Percentiles rank a stretch among this genome's conserved stretches.
Conservation (phyloP, 2,888 invertebrate genomes). For the Deilephila elpenor region DNA sequence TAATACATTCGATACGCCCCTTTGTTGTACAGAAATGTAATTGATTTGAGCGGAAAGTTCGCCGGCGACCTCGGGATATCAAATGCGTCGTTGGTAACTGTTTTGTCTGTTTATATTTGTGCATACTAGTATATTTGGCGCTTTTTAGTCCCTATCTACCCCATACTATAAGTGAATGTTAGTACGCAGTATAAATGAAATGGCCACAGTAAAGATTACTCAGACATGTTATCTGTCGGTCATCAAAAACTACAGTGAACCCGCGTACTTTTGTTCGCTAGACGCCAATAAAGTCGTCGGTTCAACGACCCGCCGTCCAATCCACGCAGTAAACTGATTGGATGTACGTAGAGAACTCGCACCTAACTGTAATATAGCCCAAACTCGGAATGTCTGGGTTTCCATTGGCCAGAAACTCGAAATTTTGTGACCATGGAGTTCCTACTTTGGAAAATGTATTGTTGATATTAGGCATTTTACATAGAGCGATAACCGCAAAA, state of each 20-base stretch:
- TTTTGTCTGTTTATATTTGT: background rate
- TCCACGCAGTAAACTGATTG: conserved; percentile 25
- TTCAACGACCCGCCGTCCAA: conserved; percentile 27
- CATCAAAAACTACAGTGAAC: conserved; percentile 11
- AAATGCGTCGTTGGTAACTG: background rate
- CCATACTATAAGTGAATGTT: too few species aligned
- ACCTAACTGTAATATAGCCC: conserved; percentile 21
- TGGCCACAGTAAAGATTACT: background rate
- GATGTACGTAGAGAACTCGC: conserved; percentile 19
- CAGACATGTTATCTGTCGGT: background rate
- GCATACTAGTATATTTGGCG: background rate
- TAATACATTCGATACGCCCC: conserved; percentile 60
- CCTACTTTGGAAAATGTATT: background rate
- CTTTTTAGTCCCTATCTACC: too few species aligned
- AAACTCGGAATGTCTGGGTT: background rate
- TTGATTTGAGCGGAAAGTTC: conserved; percentile 29
- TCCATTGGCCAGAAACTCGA: background rate
- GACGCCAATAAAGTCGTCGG: conserved; percentile 21
- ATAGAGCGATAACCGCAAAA: too few species aligned
- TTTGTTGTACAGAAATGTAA: conserved; percentile 49
- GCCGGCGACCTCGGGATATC: conserved; percentile 4
- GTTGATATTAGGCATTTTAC: background rate
- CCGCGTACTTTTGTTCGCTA: conserved; percentile 24
- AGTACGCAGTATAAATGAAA: too few species aligned
- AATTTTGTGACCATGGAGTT: background rate